Evolutionary conservation across 2,113 vertebrate genomes (phyloP).

Genomic region (Heloderma charlesbogerti): DNA sequence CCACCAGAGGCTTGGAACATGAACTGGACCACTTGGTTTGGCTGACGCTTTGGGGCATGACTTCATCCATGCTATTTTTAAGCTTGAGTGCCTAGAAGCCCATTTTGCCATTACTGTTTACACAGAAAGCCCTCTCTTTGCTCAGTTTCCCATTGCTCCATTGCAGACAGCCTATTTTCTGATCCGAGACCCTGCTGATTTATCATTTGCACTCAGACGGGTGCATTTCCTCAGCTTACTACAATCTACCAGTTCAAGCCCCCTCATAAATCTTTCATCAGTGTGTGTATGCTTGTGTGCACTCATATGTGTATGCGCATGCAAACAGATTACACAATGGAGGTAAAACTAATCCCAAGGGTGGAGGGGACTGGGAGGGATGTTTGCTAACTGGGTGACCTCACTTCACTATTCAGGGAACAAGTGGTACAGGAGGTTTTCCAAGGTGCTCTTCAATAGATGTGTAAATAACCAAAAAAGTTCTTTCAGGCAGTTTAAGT

Average conservation of each 20-base stretch:
- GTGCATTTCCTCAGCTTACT: constrained; percentile 9
- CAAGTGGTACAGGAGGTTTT: not conserved
- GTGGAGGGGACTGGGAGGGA: not conserved
- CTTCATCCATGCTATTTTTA: not conserved
- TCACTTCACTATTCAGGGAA: constrained; percentile 20
- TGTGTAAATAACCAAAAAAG: not conserved
- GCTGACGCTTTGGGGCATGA: not conserved
- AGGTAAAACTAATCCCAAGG: not conserved
- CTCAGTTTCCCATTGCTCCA: not conserved
- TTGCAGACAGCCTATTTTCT: constrained; percentile 13
- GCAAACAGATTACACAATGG: constrained; percentile 17
- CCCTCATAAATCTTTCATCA: constrained; percentile 38
- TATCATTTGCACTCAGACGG: constrained; percentile 22
- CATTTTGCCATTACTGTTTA: constrained; percentile 9
- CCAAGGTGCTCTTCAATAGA: not conserved
- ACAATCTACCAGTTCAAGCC: constrained; percentile 23
- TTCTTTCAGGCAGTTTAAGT: not conserved
- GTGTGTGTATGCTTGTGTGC: not conserved
- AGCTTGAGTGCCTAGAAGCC: not conserved
- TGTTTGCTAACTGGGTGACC: constrained; percentile 13
- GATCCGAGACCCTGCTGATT: not conserved
- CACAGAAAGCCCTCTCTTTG: not conserved
- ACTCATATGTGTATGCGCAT: not conserved
- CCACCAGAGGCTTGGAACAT: not conserved
- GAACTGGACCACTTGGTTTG: not conserved